Base-by-base conservation (phyloP, 2,888 invertebrate genomes). In the Zygaena filipendulae region DNA sequence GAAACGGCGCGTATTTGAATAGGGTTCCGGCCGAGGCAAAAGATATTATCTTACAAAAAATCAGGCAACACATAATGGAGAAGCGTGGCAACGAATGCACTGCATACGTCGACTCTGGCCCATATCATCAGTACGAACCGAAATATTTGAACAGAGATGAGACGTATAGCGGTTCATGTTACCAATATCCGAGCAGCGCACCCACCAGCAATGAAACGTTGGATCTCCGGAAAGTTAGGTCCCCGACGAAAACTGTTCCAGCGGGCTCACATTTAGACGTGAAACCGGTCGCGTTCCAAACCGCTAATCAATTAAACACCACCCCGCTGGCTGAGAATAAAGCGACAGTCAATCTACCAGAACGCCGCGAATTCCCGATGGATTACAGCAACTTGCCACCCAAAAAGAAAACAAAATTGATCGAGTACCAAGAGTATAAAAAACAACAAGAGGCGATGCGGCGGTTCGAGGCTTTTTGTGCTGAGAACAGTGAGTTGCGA, bases 391-490 rank as follows among this genome's bases (percentile, higher is more conserved):
- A 77, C 55, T 56, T 79, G 48, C 79, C 79, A 43, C 79, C 79
- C 41, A 79, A 79, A 66, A 79, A 79, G 70, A 79, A 79, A 61
- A 74, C 77, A 58, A 79, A 79, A 56, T 51, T 79, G 46, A 74
- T 79, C 49, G 79, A 79, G 63, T 79, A 79, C 60, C 77, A 79
- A 44, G 79, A 79, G 59, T 69, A 67, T 49, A 79, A 75, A 71
- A 77, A 74, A 53, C 74, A 72, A 47, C 79, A 79, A 52, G 79
- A 72, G 56, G 74, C 74, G 26, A 69, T 62, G 39, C 68, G 64
- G 29, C 66, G 63, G 43, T 59, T 60, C 36, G 71, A 74, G 39
- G 67, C 68, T 62, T 66, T 63, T 59, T 63, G 59, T 39, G 66
- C 52, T 9, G 60, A 57, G 47, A 67, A 71, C 67, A 72, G 69